Evolutionary conservation across 2,797 vertebrate species (phyloP).

Genomic region (Somateria mollissima): DNA sequence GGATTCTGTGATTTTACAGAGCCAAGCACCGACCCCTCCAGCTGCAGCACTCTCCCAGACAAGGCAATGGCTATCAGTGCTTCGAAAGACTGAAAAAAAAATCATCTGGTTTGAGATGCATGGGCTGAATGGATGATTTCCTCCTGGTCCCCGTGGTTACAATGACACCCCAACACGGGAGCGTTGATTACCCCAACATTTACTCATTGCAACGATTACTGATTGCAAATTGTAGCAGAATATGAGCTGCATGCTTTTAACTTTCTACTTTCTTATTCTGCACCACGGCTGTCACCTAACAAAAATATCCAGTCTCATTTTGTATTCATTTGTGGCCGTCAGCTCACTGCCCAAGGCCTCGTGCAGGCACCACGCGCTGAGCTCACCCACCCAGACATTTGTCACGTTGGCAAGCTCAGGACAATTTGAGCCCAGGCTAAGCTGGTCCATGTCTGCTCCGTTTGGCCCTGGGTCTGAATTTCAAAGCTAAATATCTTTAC

Average conservation of each 20-base stretch:
- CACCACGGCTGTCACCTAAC: fast-evolving
- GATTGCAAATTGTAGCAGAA: background rate
- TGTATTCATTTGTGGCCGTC: background rate
- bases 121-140: background rate
- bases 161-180: background rate
- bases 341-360: background rate
- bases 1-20: background rate
- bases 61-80: background rate
- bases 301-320: background rate
- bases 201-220: background rate
- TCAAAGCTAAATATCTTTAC: background rate
- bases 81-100: background rate
- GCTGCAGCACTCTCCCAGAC: background rate
- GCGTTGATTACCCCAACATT: background rate
- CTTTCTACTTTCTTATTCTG: background rate
- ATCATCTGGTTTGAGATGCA: background rate
- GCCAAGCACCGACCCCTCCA: background rate
- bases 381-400: background rate
- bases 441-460: fast-evolving
- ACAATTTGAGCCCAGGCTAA: background rate
- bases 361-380: background rate
- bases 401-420: background rate
- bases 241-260: background rate
- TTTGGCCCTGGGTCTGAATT: background rate
- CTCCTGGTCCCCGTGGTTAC: background rate